Evolutionary conservation across 2,797 vertebrate genomes (phyloP).

Genomic region (Hafferia zeledoni): DNA sequence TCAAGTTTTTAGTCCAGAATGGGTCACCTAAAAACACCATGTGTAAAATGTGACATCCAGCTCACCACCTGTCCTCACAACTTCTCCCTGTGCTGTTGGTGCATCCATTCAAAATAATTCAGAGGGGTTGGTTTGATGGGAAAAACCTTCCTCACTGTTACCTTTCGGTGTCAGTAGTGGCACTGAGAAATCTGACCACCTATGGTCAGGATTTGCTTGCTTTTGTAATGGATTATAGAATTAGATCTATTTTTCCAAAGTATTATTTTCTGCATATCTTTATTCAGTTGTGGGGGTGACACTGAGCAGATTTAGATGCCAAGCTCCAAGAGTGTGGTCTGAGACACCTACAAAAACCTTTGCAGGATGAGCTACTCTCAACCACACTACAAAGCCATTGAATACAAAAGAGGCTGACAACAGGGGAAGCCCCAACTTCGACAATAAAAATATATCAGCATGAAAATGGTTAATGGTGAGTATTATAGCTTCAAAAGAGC

Average conservation of each 20-base stretch:
- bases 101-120: neutral
- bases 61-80: neutral
- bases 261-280: neutral
- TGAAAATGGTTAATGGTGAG: slow-evolving; percentile 81
- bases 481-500: slow-evolving; percentile 76
- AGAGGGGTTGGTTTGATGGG: neutral
- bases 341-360: neutral
- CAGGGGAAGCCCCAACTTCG: slow-evolving; percentile 23
- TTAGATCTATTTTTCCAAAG: neutral
- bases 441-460: slow-evolving; percentile 69
- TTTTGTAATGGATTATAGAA: slow-evolving; percentile 22
- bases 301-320: neutral
- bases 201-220: slow-evolving; percentile 4
- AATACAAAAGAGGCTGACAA: slow-evolving; percentile 39
- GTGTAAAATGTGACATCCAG: neutral
- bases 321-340: neutral
- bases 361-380: slow-evolving; percentile 13
- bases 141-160: neutral
- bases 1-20: neutral
- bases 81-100: neutral
- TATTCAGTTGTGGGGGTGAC: neutral
- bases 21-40: neutral
- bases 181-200: neutral
- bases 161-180: slow-evolving; percentile 1
- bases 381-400: neutral